Percentiles rank a stretch among this genome's conserved stretches.
phyloP scores from a whole-genome alignment of 2,888 invertebrate species.

The Idaea dimidiata region DNA sequence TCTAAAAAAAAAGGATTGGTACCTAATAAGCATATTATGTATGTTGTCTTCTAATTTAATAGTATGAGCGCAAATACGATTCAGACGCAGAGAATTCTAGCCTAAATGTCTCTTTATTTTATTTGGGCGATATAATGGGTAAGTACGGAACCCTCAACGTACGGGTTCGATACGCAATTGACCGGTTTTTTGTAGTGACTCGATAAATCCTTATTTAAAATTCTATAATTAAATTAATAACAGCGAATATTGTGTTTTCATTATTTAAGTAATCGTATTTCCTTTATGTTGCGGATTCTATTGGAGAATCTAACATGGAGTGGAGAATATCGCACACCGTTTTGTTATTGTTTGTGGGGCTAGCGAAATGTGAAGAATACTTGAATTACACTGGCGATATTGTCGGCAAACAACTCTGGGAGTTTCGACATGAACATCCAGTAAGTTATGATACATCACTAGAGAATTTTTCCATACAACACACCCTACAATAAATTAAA shows the following conservation, averaged over 20 bases:
- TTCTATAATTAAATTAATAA: neutral
- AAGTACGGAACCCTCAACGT: too few relatives aligned
- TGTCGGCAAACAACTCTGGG: constrained; percentile 20
- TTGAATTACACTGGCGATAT: constrained; percentile 19
- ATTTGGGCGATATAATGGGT: too few relatives aligned
- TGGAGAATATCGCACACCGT: neutral
- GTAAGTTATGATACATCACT: constrained; percentile 20
- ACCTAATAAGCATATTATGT: too few relatives aligned
- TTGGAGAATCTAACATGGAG: constrained; percentile 1
- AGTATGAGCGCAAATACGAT: too few relatives aligned
- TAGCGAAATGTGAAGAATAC: neutral
- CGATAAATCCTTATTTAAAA: neutral
- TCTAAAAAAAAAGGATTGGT: too few relatives aligned
- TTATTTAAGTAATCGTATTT: neutral
- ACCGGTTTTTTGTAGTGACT: too few relatives aligned
- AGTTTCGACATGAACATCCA: constrained; percentile 22
- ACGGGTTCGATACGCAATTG: too few relatives aligned
- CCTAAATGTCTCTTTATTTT: too few relatives aligned
- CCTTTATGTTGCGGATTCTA: neutral
- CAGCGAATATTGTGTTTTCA: neutral
- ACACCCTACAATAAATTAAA: too few relatives aligned
- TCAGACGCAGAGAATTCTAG: too few relatives aligned
- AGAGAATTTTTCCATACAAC: too few relatives aligned
- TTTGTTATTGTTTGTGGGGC: neutral
- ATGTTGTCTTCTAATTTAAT: too few relatives aligned